Conservation (phyloP, 2,113 vertebrate genomes). For the Ageneiosus marmoratus region DNA sequence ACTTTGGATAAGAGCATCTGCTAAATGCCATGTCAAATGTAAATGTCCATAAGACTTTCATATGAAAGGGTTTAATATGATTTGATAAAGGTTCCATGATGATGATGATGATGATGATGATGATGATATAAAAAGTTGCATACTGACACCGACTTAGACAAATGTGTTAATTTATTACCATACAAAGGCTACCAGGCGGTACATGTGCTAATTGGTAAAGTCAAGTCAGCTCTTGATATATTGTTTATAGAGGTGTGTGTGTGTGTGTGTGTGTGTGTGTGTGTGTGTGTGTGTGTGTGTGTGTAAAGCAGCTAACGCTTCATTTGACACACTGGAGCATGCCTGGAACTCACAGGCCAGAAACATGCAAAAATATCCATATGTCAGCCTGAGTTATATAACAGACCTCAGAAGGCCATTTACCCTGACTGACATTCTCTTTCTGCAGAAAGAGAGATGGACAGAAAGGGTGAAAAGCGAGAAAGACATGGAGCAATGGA, state of each 20-base stretch:
- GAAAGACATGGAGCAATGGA: conserved; percentile 42
- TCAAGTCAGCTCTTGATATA: conserved; percentile 13
- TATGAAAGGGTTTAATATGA: background rate
- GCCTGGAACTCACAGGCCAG: conserved; percentile 39
- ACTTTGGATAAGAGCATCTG: too few species aligned
- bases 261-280: background rate
- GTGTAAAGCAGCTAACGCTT: background rate
- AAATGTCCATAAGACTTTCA: background rate
- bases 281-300: background rate
- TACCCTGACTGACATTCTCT: conserved; percentile 43
- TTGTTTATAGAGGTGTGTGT: background rate
- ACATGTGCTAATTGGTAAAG: conserved; percentile 14
- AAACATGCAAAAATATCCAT: conserved; percentile 44
- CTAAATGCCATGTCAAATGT: background rate
- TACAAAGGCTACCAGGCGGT: background rate
- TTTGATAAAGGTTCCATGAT: background rate
- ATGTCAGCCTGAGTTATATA: conserved; percentile 48
- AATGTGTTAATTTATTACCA: conserved; percentile 7
- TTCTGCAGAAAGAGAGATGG: background rate
- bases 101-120: too few species aligned
- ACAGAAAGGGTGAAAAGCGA: background rate
- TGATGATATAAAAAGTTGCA: background rate
- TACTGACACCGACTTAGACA: background rate
- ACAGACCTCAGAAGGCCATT: conserved; percentile 32
- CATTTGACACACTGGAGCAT: conserved; percentile 32